Base-by-base conservation (phyloP, 1,140 invertebrate species). In the Popillia japonica region DNA sequence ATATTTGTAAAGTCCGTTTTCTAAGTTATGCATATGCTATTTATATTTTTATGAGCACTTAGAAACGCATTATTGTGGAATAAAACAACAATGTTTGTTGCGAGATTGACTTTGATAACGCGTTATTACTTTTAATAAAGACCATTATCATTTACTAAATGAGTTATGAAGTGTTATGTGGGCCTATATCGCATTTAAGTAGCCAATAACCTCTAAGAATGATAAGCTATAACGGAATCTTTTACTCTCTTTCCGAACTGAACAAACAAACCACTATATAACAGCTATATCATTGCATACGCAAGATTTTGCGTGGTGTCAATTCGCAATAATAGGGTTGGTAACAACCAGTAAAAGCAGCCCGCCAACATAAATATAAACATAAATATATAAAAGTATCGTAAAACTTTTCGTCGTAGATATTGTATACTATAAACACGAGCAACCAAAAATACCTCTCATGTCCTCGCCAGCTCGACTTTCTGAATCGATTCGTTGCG, bases 391-490 rank as follows among this genome's bases (percentile, higher is more conserved):
- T 79, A 80, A 79, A 79, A 80, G 27, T 42, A 75, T 75, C 78
- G 75, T 80, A 80, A 80, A 80, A 79, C 23, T 76, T 68, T 34
- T 17, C 61, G 61, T 34, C 20, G 61, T 22, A 27, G 61, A 68
- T 68, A 68, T 68, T 34, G 48, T 55, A 55, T 22, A 48, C 44
- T 14, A 48, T 48, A 68, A 22, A 22, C 20, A 20, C 17, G 1
- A 22, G 27, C 61, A 68, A 23, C 20, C 61, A 34, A 80, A 81
- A 80, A 81, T 82, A 83, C 83, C 82, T 82, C 78, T 80, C 82
- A 82, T 80, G 79, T 14, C 27, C 17, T 55, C 48, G 48, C 27
- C 27, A 34, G 14, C 61, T 17, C 20, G 27, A 11, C 27, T 27
- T 34, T 79, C 9, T 61, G 75, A 81, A 84, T 84, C 82, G 82